Base-by-base conservation (phyloP, 2,797 vertebrate species). In the Agapornis canus region DNA sequence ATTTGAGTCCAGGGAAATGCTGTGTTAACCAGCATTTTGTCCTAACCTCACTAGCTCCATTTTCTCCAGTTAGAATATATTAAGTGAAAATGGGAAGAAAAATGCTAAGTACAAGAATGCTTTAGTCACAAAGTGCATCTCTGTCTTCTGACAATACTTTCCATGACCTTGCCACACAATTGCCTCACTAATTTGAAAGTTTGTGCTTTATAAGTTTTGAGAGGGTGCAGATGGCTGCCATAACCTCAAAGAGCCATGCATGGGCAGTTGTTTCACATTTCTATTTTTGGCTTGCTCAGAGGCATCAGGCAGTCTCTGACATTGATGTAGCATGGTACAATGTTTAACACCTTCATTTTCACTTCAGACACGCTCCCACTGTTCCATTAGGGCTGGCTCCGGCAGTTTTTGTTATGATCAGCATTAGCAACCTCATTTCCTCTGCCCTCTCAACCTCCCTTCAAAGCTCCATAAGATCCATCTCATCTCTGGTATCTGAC, bases 341-440 rank as follows among this genome's bases (percentile, higher is more conserved):
- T 60, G 8, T 75, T 82, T 56, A 79, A 56, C 10, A 2, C 80
- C 80, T 91, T 96, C 77, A 56, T 95, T 83, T 86, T 81, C 63
- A 37, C 77, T 79, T 91, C 91, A 82, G 75, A 70, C 60, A 43
- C 0, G 10, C n/a, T 90, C 66, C 63, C 45, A 27, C 59, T 88
- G 65, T 63, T 37, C 71, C 72, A 37, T 92, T 93, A 85, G 2
- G 59, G 73, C 80, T 86, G 59, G 71, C 56, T 90, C 66, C 52
- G 72, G 64, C 3, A 1, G 65, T 19, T 94, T 88, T 86, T 90
- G 71, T 92, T 90, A 64, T 64, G 35, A 79, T 90, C 83, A 93
- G 83, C 57, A 56, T 91, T 88, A 94, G 82, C 77, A 35, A 72
- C 68, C 64, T 95, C 71, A 82, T 95, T 92, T 90, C 60, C 45